Conservation (phyloP, 37 sponge, comb jelly and placozoan species). For the Oscarella lobularis region DNA sequence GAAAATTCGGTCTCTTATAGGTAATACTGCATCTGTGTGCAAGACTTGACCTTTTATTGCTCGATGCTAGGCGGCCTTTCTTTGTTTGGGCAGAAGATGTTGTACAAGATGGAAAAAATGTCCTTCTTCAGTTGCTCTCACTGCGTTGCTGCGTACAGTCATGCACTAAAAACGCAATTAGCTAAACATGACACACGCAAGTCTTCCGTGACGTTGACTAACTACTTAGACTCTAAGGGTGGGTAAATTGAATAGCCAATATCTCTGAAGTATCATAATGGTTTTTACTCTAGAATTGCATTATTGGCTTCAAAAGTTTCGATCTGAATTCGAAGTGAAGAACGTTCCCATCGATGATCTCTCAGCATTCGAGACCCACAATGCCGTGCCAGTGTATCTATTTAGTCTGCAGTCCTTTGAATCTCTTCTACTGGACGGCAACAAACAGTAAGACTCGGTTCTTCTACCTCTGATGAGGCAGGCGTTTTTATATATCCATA, state of each 20-base stretch:
- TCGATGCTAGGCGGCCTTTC: neutral
- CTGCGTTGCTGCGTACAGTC: neutral
- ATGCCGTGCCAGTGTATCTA: neutral
- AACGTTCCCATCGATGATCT: neutral
- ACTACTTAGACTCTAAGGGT: neutral
- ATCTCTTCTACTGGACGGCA: neutral
- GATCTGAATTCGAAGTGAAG: neutral
- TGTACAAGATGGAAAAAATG: neutral
- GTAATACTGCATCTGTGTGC: too few species aligned
- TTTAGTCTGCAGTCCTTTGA: neutral
- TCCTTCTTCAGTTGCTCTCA: neutral
- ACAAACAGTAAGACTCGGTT: neutral
- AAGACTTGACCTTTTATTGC: neutral
- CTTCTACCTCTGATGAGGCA: too few species aligned
- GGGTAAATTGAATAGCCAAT: too few species aligned
- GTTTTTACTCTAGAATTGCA: neutral
- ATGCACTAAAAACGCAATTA: neutral
- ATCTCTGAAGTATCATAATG: too few species aligned
- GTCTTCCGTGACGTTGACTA: too few species aligned
- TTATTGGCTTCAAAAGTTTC: neutral
- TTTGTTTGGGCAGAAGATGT: neutral
- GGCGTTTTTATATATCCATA: too few species aligned
- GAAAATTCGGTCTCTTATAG: neutral
- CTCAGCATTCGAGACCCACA: neutral
- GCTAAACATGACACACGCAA: too few species aligned